phyloP scores from a whole-genome alignment of 2,113 vertebrate species.

The Embiotoca jacksoni region DNA sequence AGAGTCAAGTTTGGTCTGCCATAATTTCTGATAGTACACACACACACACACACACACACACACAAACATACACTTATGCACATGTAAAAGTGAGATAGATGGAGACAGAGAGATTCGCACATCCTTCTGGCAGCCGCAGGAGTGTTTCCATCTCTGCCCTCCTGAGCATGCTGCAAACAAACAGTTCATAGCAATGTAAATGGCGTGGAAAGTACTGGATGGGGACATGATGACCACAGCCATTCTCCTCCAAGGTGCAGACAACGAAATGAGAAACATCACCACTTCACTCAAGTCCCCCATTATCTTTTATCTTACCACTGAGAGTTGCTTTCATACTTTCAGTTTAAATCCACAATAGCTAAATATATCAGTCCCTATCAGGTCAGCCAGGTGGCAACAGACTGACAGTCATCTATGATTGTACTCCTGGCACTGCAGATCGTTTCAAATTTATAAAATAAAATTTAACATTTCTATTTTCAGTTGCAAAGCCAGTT shows the following conservation, averaged over 20 bases:
- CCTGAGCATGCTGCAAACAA: constrained; percentile 73
- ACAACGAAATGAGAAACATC: constrained; percentile 74
- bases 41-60: constrained; percentile 11
- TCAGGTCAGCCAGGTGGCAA: constrained; percentile 65
- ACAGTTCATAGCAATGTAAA: constrained; percentile 82
- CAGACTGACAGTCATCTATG: constrained; percentile 71
- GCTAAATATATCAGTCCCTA: constrained; percentile 77
- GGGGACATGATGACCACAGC: constrained; percentile 78
- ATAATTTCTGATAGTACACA: constrained; percentile 65
- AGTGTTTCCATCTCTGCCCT: constrained; percentile 74
- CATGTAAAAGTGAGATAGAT: constrained; percentile 55
- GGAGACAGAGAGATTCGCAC: constrained; percentile 53
- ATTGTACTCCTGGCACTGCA: constrained; percentile 55
- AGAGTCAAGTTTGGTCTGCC: constrained; percentile 78
- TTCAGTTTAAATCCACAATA: constrained; percentile 66
- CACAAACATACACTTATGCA: constrained; percentile 24
- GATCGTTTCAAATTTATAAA: constrained; percentile 64
- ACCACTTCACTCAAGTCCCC: constrained; percentile 64
- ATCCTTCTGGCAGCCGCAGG: constrained; percentile 66
- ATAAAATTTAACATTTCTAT: constrained; percentile 71
- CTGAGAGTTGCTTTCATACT: constrained; percentile 68
- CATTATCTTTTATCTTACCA: constrained; percentile 78
- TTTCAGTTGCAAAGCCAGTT: constrained; percentile 67
- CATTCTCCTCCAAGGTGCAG: constrained; percentile 60
- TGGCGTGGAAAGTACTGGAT: constrained; percentile 80